Conservation (phyloP, 2,888 invertebrate species). For the Helobdella robusta region DNA sequence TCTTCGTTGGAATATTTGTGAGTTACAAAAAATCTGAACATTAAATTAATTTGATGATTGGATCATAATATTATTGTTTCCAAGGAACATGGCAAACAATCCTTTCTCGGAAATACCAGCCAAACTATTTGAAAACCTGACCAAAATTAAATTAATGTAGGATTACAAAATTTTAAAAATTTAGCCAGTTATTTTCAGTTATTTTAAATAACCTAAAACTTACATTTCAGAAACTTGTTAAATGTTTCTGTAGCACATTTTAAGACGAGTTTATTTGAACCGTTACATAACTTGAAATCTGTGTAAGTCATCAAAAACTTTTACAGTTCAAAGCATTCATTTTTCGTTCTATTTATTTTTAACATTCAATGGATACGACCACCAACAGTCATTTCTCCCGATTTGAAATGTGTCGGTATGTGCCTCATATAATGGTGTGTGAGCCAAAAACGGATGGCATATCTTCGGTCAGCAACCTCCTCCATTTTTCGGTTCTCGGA, state of each 20-base stretch:
- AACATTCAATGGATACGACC: too few species aligned
- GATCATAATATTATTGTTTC: background rate
- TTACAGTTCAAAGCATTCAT: background rate
- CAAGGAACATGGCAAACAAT: constrained; percentile 7
- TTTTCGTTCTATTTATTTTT: too few species aligned
- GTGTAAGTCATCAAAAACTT: background rate
- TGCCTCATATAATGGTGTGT: constrained; percentile 29
- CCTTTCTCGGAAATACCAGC: background rate
- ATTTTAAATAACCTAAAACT: background rate
- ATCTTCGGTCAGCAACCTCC: constrained; percentile 31
- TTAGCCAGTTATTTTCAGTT: background rate
- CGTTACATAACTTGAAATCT: background rate
- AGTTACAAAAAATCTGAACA: background rate
- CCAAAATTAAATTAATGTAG: background rate
- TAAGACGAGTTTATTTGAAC: background rate
- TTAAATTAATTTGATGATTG: background rate
- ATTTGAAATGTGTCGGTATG: constrained; percentile 30
- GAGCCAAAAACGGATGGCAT: constrained; percentile 32
- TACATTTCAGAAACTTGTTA: background rate
- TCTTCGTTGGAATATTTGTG: background rate
- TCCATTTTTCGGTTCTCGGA: constrained; percentile 28
- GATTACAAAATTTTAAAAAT: background rate
- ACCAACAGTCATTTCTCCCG: constrained; percentile 4
- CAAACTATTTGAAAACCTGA: background rate
- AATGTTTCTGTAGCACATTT: constrained; percentile 1